Evolutionary conservation across 1,140 invertebrate species (phyloP), one percentile per base, ranked within the genome.

Genomic region (Formica selysi): DNA sequence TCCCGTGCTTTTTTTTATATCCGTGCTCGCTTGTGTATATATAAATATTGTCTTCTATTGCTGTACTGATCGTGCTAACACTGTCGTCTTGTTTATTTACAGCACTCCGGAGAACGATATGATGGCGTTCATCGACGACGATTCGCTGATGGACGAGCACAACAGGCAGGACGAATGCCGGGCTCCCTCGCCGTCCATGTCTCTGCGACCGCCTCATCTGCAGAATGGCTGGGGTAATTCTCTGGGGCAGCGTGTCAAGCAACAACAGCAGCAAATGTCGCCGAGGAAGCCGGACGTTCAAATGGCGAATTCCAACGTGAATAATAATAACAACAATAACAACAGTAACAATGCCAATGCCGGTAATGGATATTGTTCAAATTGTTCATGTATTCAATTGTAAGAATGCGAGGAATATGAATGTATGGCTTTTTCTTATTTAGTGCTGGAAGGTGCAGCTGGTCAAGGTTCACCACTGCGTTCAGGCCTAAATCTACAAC

Each of bases 401-500:
- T 44, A 65, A 76, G 10, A 89, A 91, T 84, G 85, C 84, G 59
- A 92, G 91, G 0, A 16, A 76, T 51, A 48, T 48, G 7, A 84
- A 6, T 0, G 3, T 32, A 13, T 16, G 5, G 16, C 11, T 80
- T 54, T 22, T 76, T 19, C 38, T 62, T 73, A 68, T 87, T 36
- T 61, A 92, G 92, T 89, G 64, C 67, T 88, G 57, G 92, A 93
- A 88, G 87, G 92, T 83, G 80, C 92, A 74, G 95, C 94, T 38
- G 95, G 95, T 67, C 95, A 95, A 65, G 95, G 95, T 54, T 96
- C 96, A 48, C 96, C 96, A 7, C 91, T 96, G 26, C 93, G 96
- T 68, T 95, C 96, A 65, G 95, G 96, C 84, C 93, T 96, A 80
- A 96, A 96, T 94, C 92, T 96, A 8, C 92, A 95, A 87, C 86